These are phyloP conservation scores for Leptothorax acervorum DNA, from an alignment of 2,888 invertebrate genomes.

Conservation along the genomic window DNA sequence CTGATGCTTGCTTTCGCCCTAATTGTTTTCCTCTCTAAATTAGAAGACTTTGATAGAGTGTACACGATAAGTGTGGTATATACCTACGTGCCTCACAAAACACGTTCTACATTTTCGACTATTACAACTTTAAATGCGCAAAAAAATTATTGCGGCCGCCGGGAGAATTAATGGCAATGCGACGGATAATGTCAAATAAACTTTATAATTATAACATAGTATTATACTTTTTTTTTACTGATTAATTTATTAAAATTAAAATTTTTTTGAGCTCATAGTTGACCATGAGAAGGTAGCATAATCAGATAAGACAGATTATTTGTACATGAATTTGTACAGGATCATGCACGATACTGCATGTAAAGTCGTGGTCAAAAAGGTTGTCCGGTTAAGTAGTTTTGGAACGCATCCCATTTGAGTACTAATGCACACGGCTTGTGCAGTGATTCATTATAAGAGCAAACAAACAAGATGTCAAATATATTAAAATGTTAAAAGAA, in stretches of 20 bases:
- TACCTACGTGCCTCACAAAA: not conserved
- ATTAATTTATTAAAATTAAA: conserved; percentile 15
- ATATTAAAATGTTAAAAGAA: no score
- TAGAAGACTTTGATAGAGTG: conserved; percentile 1
- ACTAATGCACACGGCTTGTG: no score
- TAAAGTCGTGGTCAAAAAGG: no score
- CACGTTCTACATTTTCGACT: not conserved
- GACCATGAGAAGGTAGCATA: not conserved
- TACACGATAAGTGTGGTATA: not conserved
- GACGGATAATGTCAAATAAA: not conserved
- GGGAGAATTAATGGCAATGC: not conserved
- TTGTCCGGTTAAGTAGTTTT: no score
- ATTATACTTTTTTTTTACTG: not conserved
- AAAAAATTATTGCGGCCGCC: not conserved
- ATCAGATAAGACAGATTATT: not conserved
- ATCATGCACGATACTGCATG: not conserved
- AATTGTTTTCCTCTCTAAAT: conserved; percentile 14
- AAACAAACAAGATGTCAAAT: no score
- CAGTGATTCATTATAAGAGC: no score
- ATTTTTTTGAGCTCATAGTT: not conserved
- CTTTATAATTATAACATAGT: not conserved
- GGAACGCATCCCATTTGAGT: no score
- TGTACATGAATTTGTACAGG: not conserved
- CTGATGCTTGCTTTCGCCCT: not conserved
- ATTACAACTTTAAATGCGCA: not conserved